phyloP scores from a whole-genome alignment of 2,797 vertebrate species.

The Diceros bicornis region DNA sequence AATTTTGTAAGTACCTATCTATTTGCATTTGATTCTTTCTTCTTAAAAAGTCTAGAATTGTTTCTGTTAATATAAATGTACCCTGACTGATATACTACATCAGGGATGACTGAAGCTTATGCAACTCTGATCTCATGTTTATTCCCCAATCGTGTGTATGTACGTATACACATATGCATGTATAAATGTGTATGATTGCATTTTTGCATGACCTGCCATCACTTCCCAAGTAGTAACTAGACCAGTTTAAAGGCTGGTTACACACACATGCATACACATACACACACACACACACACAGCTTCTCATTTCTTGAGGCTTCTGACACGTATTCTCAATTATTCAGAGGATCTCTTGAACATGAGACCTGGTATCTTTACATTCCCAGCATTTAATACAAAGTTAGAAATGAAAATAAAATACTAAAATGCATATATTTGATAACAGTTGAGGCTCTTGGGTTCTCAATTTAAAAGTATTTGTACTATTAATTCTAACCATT shows the following conservation, averaged over 20 bases:
- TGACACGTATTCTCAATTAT: neutral
- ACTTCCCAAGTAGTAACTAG: neutral
- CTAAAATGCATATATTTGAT: neutral
- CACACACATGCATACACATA: neutral
- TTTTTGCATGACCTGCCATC: neutral
- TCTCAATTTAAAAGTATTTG: neutral
- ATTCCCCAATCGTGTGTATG: fast-evolving
- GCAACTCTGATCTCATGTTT: neutral
- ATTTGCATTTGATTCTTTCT: neutral
- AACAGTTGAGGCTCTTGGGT: neutral
- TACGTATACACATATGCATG: fast-evolving
- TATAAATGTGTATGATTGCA: neutral
- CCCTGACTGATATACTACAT: neutral
- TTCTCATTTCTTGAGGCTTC: neutral
- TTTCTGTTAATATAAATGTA: neutral
- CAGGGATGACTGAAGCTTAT: neutral
- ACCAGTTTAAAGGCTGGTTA: neutral
- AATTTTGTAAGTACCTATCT: neutral
- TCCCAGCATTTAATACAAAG: neutral
- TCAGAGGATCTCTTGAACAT: neutral
- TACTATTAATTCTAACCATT: neutral
- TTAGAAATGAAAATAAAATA: neutral
- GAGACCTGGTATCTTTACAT: neutral
- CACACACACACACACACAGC: neutral
- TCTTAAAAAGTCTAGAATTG: neutral